These are phyloP conservation scores for Horisme vitalbata DNA, from an alignment of 2,888 invertebrate genomes.

Conservation along the genomic window DNA sequence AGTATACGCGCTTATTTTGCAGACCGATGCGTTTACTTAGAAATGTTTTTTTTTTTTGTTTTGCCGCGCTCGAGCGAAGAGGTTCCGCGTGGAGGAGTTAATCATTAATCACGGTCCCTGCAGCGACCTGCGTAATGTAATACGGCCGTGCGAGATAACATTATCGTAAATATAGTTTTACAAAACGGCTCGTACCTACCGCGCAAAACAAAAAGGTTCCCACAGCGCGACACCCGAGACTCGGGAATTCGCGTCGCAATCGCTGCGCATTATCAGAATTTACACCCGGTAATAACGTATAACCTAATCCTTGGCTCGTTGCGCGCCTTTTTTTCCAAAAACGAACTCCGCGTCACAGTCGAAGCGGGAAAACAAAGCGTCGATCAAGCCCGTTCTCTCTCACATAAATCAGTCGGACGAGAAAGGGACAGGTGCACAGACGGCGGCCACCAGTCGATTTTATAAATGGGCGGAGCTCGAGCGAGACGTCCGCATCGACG, in stretches of 20 bases:
- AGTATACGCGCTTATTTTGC: constrained; percentile 35
- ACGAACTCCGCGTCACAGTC: constrained; percentile 57
- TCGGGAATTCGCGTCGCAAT: constrained; percentile 65
- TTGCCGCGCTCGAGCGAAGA: constrained; percentile 36
- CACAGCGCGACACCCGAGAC: constrained; percentile 66
- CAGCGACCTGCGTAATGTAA: constrained; percentile 66
- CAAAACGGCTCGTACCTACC: constrained; percentile 69
- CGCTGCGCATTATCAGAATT: constrained; percentile 74
- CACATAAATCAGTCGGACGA: constrained; percentile 79
- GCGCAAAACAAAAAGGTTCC: constrained; percentile 65
- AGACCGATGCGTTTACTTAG: constrained; percentile 44
- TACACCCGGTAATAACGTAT: constrained; percentile 45
- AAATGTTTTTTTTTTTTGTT: constrained; percentile 54
- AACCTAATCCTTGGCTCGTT: constrained; percentile 40
- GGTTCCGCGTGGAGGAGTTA: constrained; percentile 54
- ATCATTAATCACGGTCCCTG: constrained; percentile 66
- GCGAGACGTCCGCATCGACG: constrained; percentile 74
- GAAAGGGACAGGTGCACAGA: constrained; percentile 80
- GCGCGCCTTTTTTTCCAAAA: constrained; percentile 64
- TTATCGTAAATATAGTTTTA: constrained; percentile 79
- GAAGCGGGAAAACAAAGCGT: constrained; percentile 77
- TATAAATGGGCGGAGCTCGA: constrained; percentile 81
- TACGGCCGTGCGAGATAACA: constrained; percentile 66
- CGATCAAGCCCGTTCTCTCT: constrained; percentile 81
- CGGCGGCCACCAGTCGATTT: constrained; percentile 75